Evolutionary conservation across 2,797 vertebrate species (phyloP).

Genomic region (Diplodus sargus): DNA sequence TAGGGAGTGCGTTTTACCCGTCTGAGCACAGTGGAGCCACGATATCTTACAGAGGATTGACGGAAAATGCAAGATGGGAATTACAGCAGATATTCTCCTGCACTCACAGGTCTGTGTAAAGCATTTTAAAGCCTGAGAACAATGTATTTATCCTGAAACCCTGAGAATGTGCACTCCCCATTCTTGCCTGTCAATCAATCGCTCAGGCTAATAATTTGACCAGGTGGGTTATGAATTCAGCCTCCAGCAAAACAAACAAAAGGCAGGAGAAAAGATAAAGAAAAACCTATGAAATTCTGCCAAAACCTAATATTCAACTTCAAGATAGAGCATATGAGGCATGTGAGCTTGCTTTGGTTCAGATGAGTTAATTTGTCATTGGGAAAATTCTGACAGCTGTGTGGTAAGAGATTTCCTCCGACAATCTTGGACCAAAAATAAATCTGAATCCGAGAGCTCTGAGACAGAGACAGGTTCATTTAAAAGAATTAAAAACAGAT

Average conservation of each 20-base stretch:
- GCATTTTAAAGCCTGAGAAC: slow-evolving; percentile 16
- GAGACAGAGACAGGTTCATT: slow-evolving; percentile 33
- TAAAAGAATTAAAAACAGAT: slow-evolving; percentile 51
- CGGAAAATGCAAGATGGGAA: background rate
- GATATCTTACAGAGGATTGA: slow-evolving; percentile 6
- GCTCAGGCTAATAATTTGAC: slow-evolving; percentile 30
- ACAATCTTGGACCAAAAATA: slow-evolving; percentile 49
- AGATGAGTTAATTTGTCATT: slow-evolving; percentile 53
- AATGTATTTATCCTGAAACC: slow-evolving; percentile 12
- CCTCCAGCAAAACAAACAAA: slow-evolving; percentile 41
- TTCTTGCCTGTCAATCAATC: slow-evolving; percentile 43
- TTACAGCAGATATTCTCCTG: slow-evolving; percentile 21
- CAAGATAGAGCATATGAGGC: slow-evolving; percentile 11
- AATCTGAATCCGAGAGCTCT: slow-evolving; percentile 21
- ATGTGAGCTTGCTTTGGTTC: slow-evolving; percentile 21
- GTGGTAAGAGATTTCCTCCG: slow-evolving; percentile 47
- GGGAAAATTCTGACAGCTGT: slow-evolving; percentile 47
- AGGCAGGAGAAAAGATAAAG: background rate
- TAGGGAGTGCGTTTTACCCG: background rate
- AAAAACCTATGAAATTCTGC: slow-evolving; percentile 46
- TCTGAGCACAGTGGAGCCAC: slow-evolving; percentile 18
- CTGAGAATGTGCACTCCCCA: background rate
- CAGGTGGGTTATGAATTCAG: slow-evolving; percentile 21
- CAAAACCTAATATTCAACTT: slow-evolving; percentile 47
- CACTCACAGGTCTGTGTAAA: background rate